Percentiles rank a stretch among this genome's conserved stretches.
These are phyloP conservation scores for Lasioglossum albipes DNA, from an alignment of 1,140 invertebrate genomes.

Conservation along the genomic window DNA sequence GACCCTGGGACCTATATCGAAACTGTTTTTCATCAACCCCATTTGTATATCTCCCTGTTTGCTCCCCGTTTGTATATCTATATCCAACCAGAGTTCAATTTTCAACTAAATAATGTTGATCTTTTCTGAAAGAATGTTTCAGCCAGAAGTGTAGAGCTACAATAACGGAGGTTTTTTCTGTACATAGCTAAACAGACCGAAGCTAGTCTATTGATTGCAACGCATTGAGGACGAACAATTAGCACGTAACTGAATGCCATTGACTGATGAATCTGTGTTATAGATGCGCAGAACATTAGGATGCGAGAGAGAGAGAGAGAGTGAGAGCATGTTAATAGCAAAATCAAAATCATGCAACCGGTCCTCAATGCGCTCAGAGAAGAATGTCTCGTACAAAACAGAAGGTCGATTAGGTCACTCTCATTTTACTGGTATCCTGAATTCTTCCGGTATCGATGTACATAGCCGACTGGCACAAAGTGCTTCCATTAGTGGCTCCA, in stretches of 20 bases:
- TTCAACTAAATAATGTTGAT: too few relatives aligned
- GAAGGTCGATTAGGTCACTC: neutral
- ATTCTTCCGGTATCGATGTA: conserved; percentile 44
- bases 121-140: too few relatives aligned
- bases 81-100: too few relatives aligned
- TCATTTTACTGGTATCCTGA: conserved; percentile 15
- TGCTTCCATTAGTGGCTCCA: conserved; percentile 64
- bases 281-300: neutral
- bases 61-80: too few relatives aligned
- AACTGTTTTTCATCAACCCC: too few relatives aligned
- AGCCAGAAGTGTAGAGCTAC: too few relatives aligned
- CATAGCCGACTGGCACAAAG: conserved; percentile 58
- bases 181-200: neutral
- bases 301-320: neutral
- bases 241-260: too few relatives aligned
- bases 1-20: too few relatives aligned
- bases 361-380: neutral
- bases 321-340: neutral
- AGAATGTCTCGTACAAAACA: neutral
- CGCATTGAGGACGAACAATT: neutral
- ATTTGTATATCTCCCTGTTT: too few relatives aligned
- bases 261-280: neutral
- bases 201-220: conserved; percentile 7
- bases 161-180: neutral
- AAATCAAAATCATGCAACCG: neutral